Conservation (phyloP, 2,797 vertebrate species). For the Enteromius unitaeniatus region DNA sequence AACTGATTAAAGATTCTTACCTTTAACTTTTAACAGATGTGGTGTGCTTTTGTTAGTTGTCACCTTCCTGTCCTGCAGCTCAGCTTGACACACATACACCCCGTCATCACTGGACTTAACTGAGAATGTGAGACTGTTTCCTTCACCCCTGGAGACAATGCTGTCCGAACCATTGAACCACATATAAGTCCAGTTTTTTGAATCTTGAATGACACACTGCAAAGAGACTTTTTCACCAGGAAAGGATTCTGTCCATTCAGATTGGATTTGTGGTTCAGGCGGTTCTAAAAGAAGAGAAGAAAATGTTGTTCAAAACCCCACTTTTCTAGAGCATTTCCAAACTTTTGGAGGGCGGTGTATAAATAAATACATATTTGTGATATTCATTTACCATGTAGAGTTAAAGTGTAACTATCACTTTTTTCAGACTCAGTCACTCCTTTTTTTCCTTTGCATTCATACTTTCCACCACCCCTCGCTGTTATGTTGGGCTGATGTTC, state of each 20-base stretch:
- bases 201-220: slow-evolving; percentile 44
- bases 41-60: background rate
- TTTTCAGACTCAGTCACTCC: background rate
- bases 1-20: slow-evolving; percentile 50
- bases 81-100: slow-evolving; percentile 63
- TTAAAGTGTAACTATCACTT: background rate
- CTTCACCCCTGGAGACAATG: background rate
- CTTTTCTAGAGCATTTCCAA: no score
- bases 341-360: no score
- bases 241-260: slow-evolving; percentile 58
- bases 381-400: background rate
- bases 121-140: slow-evolving; percentile 45
- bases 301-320: background rate
- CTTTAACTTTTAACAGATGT: slow-evolving; percentile 17
- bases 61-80: slow-evolving; percentile 23
- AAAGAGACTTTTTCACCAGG: slow-evolving; percentile 64
- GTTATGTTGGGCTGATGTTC: background rate
- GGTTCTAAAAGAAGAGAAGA: background rate
- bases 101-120: slow-evolving; percentile 3
- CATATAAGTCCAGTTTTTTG: slow-evolving; percentile 59
- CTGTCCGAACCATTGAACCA: slow-evolving; percentile 52
- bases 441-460: slow-evolving; percentile 12
- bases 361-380: background rate
- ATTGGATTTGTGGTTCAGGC: background rate
- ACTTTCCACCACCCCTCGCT: background rate